Conservation (phyloP, 1,140 invertebrate species). For the Drusus annulatus region DNA sequence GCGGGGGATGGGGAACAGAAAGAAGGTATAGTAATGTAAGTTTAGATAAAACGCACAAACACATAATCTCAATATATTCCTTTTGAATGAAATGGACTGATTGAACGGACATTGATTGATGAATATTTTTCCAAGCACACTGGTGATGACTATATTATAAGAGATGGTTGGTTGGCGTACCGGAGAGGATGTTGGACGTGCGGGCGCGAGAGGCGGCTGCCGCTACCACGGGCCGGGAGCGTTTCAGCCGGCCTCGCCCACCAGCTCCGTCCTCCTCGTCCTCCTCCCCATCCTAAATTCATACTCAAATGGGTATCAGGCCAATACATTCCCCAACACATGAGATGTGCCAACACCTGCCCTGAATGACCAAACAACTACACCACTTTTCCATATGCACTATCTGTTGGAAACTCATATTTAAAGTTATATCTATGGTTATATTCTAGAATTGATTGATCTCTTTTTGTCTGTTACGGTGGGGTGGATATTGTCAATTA, state of each 20-base stretch:
- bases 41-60: constrained; percentile 31
- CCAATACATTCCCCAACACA: constrained; percentile 33
- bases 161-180: constrained; percentile 48
- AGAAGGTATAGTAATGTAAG: constrained; percentile 10
- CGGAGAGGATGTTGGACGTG: constrained; percentile 53
- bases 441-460: too few relatives aligned
- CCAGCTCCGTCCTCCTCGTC: constrained; percentile 31
- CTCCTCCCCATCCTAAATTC: constrained; percentile 57
- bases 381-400: too few relatives aligned
- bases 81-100: constrained; percentile 15
- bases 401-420: too few relatives aligned
- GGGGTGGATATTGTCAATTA: too few relatives aligned
- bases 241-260: constrained; percentile 39
- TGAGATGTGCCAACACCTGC: not conserved
- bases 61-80: not conserved
- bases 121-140: constrained; percentile 60
- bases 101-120: constrained; percentile 4
- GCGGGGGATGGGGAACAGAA: not conserved
- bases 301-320: constrained; percentile 55
- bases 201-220: constrained; percentile 38
- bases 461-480: too few relatives aligned
- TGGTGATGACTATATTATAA: constrained; percentile 32
- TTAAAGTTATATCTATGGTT: too few relatives aligned
- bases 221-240: constrained; percentile 41
- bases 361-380: too few relatives aligned